Evolutionary conservation across 1,140 invertebrate species (phyloP), one percentile per base, ranked within the genome.

Genomic region (Drosophila insularis): DNA sequence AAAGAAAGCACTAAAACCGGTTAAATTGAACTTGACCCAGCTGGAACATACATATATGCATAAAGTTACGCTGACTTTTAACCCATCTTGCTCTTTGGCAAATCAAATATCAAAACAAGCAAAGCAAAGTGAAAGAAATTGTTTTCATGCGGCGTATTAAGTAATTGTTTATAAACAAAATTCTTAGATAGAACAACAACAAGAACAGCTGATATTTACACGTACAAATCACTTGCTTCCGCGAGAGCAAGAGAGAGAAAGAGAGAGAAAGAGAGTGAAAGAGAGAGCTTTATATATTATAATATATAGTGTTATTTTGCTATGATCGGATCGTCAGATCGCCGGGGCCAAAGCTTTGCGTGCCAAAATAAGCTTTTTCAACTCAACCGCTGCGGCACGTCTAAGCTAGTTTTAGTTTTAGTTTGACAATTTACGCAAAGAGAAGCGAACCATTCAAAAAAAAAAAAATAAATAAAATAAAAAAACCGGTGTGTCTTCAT

Each of bases 361-460:
- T 50, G 17, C 17, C 23, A 11, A 54, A 54, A 35, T 35, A 21
- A 64, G 62, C 62, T 64, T 54, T 64, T 63, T 54, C 5, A 31
- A 14, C 46, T 14, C 56, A 69, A 17, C 54, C 46, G 61, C 8
- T 43, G 68, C 46, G 21, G 39, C 68, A 27, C 19, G 64, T 63
- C 76, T 71, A 79, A 79, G 76, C 76, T 79, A 79, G 76, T 50
- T 50, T 50, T 50, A 50, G 43, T 79, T 79, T 79, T 79, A 79
- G 76, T 79, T 72, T 68, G 69, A 68, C 71, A 75, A 62, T 70
- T 62, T 61, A 75, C 63, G 68, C 73, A 64, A 21, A 65, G 65
- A 72, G 69, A 68, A 27, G 62, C 61, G 17, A 53, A 50, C 27
- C 68, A 56, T 53, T 67, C 66, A 64, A 78, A 43, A 27, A 27